Conservation (phyloP, 2,888 invertebrate genomes). For the Rhyacophila evoluta region DNA sequence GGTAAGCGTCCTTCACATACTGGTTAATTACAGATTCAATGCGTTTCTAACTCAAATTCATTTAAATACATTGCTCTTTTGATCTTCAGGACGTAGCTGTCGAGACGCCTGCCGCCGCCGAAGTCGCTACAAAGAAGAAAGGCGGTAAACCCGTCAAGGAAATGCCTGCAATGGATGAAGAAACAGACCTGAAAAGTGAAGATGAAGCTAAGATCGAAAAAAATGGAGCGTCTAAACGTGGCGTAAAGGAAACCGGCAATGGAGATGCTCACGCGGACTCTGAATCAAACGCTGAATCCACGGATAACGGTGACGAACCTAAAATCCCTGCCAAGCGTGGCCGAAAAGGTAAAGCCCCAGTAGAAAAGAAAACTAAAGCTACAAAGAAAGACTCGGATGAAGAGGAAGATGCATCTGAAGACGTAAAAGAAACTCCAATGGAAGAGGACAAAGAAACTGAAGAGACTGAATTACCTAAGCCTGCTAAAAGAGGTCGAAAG, state of each 20-base stretch:
- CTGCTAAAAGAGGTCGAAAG: slow-evolving; percentile 54
- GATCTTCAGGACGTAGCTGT: slow-evolving; percentile 25
- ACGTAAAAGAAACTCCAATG: slow-evolving; percentile 55
- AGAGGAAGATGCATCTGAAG: slow-evolving; percentile 55
- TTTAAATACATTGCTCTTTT: no score
- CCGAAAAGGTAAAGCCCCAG: slow-evolving; percentile 59
- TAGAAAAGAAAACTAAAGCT: slow-evolving; percentile 57
- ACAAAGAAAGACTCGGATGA: slow-evolving; percentile 53
- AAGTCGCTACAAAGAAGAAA: slow-evolving; percentile 34
- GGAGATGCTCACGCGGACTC: slow-evolving; percentile 27
- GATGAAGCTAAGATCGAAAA: slow-evolving; percentile 30
- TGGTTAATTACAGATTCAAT: neutral
- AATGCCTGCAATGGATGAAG: slow-evolving; percentile 28
- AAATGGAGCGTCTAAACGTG: slow-evolving; percentile 34
- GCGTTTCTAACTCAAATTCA: no score
- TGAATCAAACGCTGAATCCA: slow-evolving; percentile 31
- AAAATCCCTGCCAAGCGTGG: slow-evolving; percentile 56
- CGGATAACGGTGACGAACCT: slow-evolving; percentile 34
- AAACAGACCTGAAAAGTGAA: slow-evolving; percentile 31
- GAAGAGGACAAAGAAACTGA: slow-evolving; percentile 52
- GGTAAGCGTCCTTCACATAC: slow-evolving; percentile 28
- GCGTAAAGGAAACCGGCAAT: slow-evolving; percentile 34
- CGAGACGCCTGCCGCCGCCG: slow-evolving; percentile 28
- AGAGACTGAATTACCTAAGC: slow-evolving; percentile 50
- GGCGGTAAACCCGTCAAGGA: slow-evolving; percentile 43